Evolutionary conservation across 2,888 invertebrate species (phyloP).

Genomic region (Sinhomidia bicolor): DNA sequence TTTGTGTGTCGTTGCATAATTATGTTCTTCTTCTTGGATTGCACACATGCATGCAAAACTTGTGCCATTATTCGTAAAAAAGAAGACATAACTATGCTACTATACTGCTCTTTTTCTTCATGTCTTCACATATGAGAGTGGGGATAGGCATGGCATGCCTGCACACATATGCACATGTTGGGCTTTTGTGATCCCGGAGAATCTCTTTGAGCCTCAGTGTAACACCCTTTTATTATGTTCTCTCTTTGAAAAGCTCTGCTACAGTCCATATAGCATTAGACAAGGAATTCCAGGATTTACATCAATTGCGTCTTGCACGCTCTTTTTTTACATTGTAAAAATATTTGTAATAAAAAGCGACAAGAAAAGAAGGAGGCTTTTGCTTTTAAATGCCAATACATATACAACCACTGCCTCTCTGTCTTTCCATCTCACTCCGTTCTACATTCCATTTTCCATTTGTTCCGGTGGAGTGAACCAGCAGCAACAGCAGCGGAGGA

Average conservation of each 20-base stretch:
- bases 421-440: background rate
- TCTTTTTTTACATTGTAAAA: slow-evolving; percentile 23
- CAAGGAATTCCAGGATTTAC: slow-evolving; percentile 3
- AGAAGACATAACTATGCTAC: no score
- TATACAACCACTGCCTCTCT: background rate
- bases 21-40: background rate
- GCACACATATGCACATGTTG: background rate
- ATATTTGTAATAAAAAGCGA: slow-evolving; percentile 31
- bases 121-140: no score
- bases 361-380: background rate
- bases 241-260: background rate
- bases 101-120: no score
- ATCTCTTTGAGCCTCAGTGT: slow-evolving; percentile 16
- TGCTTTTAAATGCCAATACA: background rate
- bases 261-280: background rate
- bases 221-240: background rate
- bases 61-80: background rate
- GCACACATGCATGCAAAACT: background rate
- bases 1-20: slow-evolving; percentile 7
- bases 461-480: background rate
- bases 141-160: no score
- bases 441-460: slow-evolving; percentile 26
- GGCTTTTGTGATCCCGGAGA: slow-evolving; percentile 9
- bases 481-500: background rate
- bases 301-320: slow-evolving; percentile 5